Percentiles rank a stretch among this genome's conserved stretches.
phyloP scores from a whole-genome alignment of 1,140 invertebrate species.

The Papilio glaucus region DNA sequence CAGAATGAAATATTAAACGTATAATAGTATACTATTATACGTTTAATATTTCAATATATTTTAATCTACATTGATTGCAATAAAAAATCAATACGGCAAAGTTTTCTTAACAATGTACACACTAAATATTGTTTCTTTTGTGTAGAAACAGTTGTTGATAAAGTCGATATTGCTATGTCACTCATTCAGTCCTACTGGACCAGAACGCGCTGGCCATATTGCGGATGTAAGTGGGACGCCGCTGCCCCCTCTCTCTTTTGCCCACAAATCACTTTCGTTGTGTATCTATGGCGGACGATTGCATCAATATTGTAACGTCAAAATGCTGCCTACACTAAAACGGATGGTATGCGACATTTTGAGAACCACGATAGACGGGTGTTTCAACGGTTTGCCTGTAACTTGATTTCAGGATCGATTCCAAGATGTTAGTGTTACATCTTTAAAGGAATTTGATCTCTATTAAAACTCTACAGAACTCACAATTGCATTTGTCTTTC shows the following conservation, averaged over 20 bases:
- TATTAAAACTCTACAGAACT: too few relatives aligned
- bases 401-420: too few relatives aligned
- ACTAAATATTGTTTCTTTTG: not conserved
- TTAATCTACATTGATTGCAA: too few relatives aligned
- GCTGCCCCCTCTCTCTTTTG: not conserved
- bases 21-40: too few relatives aligned
- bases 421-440: too few relatives aligned
- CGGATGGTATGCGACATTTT: too few relatives aligned
- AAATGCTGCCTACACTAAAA: conserved; percentile 13
- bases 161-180: not conserved
- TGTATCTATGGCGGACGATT: not conserved
- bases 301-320: conserved; percentile 6
- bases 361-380: too few relatives aligned
- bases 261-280: not conserved
- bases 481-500: too few relatives aligned
- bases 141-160: not conserved
- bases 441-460: too few relatives aligned
- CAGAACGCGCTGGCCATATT: not conserved
- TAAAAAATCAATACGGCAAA: not conserved
- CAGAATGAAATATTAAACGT: too few relatives aligned
- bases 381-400: too few relatives aligned
- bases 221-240: not conserved
- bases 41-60: too few relatives aligned
- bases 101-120: not conserved
- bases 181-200: not conserved